Evolutionary conservation across 2,113 vertebrate genomes (phyloP), one percentile per base, ranked within the genome.

Genomic region (Excalfactoria chinensis): DNA sequence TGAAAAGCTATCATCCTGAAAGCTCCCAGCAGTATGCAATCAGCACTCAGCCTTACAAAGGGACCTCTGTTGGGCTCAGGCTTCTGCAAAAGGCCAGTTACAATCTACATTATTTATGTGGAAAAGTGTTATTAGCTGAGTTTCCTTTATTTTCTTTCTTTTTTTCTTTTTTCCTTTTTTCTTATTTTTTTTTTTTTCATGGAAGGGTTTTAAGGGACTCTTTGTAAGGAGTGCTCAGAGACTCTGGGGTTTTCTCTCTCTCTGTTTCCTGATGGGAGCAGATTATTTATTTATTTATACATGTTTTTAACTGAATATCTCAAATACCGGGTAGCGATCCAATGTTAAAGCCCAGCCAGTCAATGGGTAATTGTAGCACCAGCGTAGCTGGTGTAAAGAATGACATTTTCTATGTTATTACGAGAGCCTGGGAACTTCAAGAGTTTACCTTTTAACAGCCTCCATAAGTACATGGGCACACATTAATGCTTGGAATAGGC

Each of bases 41-140:
- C 91, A 77, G 74, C 34, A 64, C 72, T 64, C 1, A 1, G 71
- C 82, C 75, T 68, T 28, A 96, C 96, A 96, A 87, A 94, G 87
- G 49, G 64, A 77, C 37, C 71, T 91, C 94, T 95, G 95, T 93
- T 73, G n/a, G 35, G 11, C 75, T 64, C 75, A 87, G 60, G 9
- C 64, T 89, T 89, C 87, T 96, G 78, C 74, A 92, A 96, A 96
- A 96, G 84, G 26, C 78, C 81, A 60, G 84, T 83, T 93, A 85
- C 84, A 95, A 94, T 89, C 86, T 67, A 68, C 72, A 87, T 94
- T 92, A 94, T 93, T 96, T 96, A 95, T 95, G 89, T 96, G 94
- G 89, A 94, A 92, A 96, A 95, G 81, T 92, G 88, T 91, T 95
- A 92, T 91, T 95, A 93, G 89, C 81, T 0, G 34, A 63, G 37